Base-by-base conservation (phyloP, 2,888 invertebrate species). In the Asteroscopus sphinx region DNA sequence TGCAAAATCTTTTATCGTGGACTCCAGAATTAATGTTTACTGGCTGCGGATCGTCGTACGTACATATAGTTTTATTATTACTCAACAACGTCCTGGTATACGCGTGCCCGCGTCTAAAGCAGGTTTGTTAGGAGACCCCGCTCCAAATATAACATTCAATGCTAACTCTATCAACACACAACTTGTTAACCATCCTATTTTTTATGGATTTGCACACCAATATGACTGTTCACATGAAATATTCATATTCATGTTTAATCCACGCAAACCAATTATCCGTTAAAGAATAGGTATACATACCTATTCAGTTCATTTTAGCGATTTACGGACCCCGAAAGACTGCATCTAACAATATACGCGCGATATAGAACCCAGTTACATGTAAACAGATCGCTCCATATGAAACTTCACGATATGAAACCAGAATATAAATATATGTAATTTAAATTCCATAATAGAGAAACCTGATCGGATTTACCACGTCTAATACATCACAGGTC, bases 1-100 rank as follows among this genome's bases (percentile, higher is more conserved):
- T 73, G 74, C 45, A 64, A 68, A 61, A 30, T 47, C 44, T 61
- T 67, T 68, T 63, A 52, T 63, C 61, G 70, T 76, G 73, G 68
- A 77, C 76, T 75, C 42, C 54, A 59, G 62, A 56, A 73, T 68
- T 70, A 65, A 58, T 45, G 52, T 67, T 62, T 72, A 79, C 68
- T 82, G 82, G 85, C 77, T 77, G 77, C 77, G 82, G 82, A 82
- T 79, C 73, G 68, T 77, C 65, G 67, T 84, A 81, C 81, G 77
- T 84, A 83, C 79, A 81, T 80, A 68, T 74, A 76, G 73, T 80
- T 81, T 69, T 77, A 78, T 76, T 68, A 81, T 77, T 81, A 81
- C 55, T 81, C 61, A 82, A 80, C 79, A 82, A 82, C 69, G 61
- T 58, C 58, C 62, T 57, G 75, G 68, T 79, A 79, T 74, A 80